phyloP scores from a whole-genome alignment of 2,113 vertebrate genomes.

The Zosterops borbonicus region DNA sequence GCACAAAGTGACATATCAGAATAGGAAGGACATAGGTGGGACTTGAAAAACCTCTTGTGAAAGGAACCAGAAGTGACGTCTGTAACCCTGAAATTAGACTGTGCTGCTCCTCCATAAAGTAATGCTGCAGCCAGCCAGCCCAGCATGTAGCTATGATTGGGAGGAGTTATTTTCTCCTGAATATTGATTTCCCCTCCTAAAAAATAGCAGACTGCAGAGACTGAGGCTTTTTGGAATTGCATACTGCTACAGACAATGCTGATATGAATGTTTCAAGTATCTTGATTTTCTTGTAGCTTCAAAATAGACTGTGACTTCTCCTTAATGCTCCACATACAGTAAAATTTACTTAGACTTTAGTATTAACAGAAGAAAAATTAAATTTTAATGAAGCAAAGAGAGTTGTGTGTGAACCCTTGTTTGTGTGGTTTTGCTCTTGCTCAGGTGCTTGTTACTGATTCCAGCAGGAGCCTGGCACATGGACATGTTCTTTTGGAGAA shows the following conservation, averaged over 20 bases:
- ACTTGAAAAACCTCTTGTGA: background rate
- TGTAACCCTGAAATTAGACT: background rate
- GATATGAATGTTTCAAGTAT: background rate
- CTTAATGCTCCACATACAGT: background rate
- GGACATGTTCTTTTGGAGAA: background rate
- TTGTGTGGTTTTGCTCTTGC: accelerated
- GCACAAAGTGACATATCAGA: too few species aligned
- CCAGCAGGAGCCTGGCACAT: background rate
- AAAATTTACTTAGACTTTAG: background rate
- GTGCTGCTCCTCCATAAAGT: background rate
- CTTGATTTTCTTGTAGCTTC: background rate
- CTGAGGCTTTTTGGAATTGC: background rate
- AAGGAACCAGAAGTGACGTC: accelerated
- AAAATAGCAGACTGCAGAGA: background rate
- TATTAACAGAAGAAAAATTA: background rate
- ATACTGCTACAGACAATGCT: background rate
- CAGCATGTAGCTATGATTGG: background rate
- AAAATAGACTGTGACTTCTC: background rate
- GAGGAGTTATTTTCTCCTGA: background rate
- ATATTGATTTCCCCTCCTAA: accelerated
- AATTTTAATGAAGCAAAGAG: background rate
- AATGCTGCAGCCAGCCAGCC: background rate
- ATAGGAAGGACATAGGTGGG: background rate
- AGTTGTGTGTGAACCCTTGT: accelerated
- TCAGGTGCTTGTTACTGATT: background rate